A percentile compares a stretch with the other conserved stretches of the same genome.
Evolutionary conservation across 2,797 vertebrate genomes (phyloP).

Genomic region (Chelidonichthys spinosus): DNA sequence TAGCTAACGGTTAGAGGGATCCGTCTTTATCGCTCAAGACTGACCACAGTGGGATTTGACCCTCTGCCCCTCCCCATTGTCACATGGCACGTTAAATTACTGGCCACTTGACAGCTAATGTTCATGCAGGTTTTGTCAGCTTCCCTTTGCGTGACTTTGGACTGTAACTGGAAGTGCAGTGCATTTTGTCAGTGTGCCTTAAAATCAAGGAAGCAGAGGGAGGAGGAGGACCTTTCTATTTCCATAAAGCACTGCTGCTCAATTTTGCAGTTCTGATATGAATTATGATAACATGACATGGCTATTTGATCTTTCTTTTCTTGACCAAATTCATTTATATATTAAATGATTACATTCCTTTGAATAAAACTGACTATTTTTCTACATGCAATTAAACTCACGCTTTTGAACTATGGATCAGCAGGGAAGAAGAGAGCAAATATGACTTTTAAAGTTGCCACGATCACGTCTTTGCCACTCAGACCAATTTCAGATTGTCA

Average conservation of each 20-base stretch:
- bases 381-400: not conserved
- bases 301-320: slow-evolving; percentile 22
- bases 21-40: slow-evolving; percentile 68
- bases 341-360: not conserved
- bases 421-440: too few species aligned
- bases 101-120: slow-evolving; percentile 49
- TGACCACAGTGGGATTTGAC: slow-evolving; percentile 59
- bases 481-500: too few species aligned
- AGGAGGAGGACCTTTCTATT: not conserved
- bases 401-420: too few species aligned
- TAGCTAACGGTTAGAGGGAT: slow-evolving; percentile 67
- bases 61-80: slow-evolving; percentile 32
- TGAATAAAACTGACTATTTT: not conserved
- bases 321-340: slow-evolving; percentile 4
- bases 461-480: too few species aligned
- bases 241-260: slow-evolving; percentile 11
- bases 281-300: slow-evolving; percentile 35
- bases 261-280: slow-evolving; percentile 23
- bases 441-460: too few species aligned
- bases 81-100: slow-evolving; percentile 66
- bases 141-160: not conserved
- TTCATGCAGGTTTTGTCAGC: slow-evolving; percentile 23
- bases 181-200: not conserved
- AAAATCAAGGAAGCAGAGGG: not conserved
- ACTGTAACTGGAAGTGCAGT: not conserved